Evolutionary conservation across 2,797 vertebrate species (phyloP).

Genomic region (Pitangus sulphuratus): DNA sequence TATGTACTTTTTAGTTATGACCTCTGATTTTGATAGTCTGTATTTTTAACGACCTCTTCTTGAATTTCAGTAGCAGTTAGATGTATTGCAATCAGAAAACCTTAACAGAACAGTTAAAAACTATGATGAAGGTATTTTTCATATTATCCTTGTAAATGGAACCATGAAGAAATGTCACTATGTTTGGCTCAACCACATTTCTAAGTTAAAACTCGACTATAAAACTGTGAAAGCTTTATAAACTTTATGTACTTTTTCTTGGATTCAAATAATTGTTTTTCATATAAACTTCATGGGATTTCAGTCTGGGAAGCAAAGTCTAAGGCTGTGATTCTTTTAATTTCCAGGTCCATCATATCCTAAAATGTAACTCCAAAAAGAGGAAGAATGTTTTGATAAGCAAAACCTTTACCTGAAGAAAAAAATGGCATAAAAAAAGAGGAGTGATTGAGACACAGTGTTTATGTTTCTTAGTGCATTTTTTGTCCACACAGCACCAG

Average conservation of each 20-base stretch:
- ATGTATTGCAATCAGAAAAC: neutral
- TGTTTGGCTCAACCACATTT: neutral
- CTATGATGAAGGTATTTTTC: neutral
- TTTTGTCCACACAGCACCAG: neutral
- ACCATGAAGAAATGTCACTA: neutral
- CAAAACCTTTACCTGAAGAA: neutral
- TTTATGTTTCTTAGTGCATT: neutral
- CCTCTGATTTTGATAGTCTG: neutral
- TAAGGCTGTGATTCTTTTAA: neutral
- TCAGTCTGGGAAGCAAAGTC: neutral
- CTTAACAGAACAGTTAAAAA: neutral
- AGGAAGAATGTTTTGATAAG: rapidly evolving
- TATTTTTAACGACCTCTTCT: neutral
- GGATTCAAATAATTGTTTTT: neutral
- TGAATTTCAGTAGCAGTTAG: neutral
- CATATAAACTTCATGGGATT: neutral
- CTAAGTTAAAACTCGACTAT: neutral
- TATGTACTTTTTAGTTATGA: neutral
- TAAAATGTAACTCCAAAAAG: neutral
- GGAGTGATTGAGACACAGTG: neutral
- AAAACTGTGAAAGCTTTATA: neutral
- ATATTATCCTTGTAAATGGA: neutral
- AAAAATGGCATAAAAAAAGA: rapidly evolving
- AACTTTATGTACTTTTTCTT: neutral
- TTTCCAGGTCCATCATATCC: neutral